A percentile compares a stretch with the other conserved stretches of the same genome.
phyloP scores from a whole-genome alignment of 2,888 invertebrate genomes.

The Chydorus sphaericus region DNA sequence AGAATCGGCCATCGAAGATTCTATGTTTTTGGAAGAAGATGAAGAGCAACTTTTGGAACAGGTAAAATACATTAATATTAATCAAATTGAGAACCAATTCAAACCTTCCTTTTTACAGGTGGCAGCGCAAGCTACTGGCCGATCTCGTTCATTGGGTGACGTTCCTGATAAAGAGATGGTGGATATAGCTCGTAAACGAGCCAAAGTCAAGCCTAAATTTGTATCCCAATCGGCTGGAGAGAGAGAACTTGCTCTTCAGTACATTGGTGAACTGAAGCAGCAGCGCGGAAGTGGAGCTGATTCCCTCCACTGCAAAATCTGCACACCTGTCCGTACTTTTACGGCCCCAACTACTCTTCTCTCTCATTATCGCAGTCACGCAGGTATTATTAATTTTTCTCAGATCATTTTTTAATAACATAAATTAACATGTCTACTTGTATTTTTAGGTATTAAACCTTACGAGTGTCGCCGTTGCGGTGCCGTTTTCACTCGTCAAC shows the following conservation, averaged over 20 bases:
- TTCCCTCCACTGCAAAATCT: conserved; percentile 39
- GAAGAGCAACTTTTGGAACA: conserved; percentile 8
- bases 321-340: conserved; percentile 38
- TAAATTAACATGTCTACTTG: conserved; percentile 1
- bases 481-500: conserved; percentile 41
- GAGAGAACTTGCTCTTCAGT: conserved; percentile 35
- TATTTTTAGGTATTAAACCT: conserved; percentile 38
- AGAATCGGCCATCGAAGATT: neutral
- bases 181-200: neutral
- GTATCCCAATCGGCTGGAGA: conserved; percentile 9
- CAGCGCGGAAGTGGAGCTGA: conserved; percentile 17
- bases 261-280: conserved; percentile 32
- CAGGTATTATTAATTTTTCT: conserved; percentile 5
- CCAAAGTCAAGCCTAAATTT: conserved; percentile 8
- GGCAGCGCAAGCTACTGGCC: conserved; percentile 1
- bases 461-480: conserved; percentile 41
- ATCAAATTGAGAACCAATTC: no score
- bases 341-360: conserved; percentile 42
- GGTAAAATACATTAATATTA: no score
- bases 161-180: conserved; percentile 3
- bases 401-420: neutral
- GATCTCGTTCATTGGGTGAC: neutral
- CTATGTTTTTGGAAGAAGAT: conserved; percentile 4
- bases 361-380: conserved; percentile 42
- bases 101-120: conserved; percentile 1